phyloP scores from a whole-genome alignment of 2,113 vertebrate species.

The Crotalus horridus region DNA sequence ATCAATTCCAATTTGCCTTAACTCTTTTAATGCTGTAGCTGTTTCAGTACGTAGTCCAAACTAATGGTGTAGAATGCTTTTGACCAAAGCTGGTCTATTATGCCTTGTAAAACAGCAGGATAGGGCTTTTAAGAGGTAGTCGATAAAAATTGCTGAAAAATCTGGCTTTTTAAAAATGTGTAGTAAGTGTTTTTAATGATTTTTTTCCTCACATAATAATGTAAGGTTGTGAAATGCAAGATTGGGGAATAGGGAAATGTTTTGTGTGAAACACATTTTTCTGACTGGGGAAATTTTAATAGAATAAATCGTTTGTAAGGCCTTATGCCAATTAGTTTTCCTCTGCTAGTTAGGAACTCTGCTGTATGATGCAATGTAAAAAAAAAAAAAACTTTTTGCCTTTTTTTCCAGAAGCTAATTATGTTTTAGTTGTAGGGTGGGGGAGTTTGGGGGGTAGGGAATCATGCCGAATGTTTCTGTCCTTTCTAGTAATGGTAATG shows the following conservation, averaged over 20 bases:
- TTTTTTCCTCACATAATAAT: slow-evolving; percentile 75
- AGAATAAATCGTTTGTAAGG: slow-evolving; percentile 87
- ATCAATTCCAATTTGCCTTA: slow-evolving; percentile 94
- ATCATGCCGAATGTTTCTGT: slow-evolving; percentile 77
- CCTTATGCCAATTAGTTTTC: slow-evolving; percentile 72
- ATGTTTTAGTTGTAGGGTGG: slow-evolving; percentile 83
- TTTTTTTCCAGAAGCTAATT: slow-evolving; percentile 80
- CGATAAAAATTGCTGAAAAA: slow-evolving; percentile 84
- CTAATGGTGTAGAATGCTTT: slow-evolving; percentile 79
- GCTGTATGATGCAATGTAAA: slow-evolving; percentile 87
- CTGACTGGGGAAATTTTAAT: slow-evolving; percentile 83
- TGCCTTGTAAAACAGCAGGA: slow-evolving; percentile 88
- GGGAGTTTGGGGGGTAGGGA: slow-evolving; percentile 67
- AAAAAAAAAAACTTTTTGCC: slow-evolving; percentile 74
- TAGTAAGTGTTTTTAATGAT: slow-evolving; percentile 86
- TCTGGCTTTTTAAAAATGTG: slow-evolving; percentile 83
- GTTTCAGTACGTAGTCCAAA: slow-evolving; percentile 85
- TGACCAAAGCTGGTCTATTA: slow-evolving; percentile 82
- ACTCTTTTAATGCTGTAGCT: slow-evolving; percentile 89
- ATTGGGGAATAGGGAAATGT: slow-evolving; percentile 64
- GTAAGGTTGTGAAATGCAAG: slow-evolving; percentile 81
- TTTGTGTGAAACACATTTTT: slow-evolving; percentile 86
- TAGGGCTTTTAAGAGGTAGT: slow-evolving; percentile 88
- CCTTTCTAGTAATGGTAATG: slow-evolving; percentile 83
- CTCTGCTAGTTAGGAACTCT: slow-evolving; percentile 85